These are phyloP conservation scores for Hippoglossus hippoglossus DNA, from an alignment of 2,797 vertebrate genomes.

Conservation along the genomic window DNA sequence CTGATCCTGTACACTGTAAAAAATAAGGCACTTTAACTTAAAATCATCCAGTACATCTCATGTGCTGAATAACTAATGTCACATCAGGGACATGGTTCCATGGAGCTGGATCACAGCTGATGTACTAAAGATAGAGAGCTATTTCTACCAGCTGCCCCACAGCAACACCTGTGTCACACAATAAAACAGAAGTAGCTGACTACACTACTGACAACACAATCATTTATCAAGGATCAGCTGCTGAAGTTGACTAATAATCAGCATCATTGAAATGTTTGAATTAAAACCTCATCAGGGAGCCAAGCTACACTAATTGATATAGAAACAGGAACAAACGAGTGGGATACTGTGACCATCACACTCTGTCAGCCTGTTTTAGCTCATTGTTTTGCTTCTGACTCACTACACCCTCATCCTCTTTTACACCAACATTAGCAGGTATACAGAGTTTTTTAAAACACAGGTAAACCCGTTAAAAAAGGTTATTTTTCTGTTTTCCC, in stretches of 20 bases:
- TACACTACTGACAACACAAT: neutral
- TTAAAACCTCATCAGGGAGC: neutral
- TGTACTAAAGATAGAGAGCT: neutral
- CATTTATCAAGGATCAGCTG: no score
- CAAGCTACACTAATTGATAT: neutral
- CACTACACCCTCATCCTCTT: no score
- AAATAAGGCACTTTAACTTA: slow-evolving; percentile 65
- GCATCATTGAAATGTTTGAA: neutral
- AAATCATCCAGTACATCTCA: slow-evolving; percentile 18
- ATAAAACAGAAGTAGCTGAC: neutral
- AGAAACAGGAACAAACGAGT: neutral
- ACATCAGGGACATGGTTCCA: neutral
- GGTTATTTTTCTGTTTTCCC: no score
- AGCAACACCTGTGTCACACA: no score
- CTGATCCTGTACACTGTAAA: slow-evolving; percentile 6
- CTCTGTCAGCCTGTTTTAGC: neutral
- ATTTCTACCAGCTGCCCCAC: no score
- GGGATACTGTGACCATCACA: no score
- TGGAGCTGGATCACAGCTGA: neutral
- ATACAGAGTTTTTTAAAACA: no score
- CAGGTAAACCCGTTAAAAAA: no score
- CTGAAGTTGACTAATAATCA: neutral
- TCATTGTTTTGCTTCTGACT: slow-evolving; percentile 2
- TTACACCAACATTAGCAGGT: no score
- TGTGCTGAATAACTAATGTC: neutral